Base-by-base conservation (phyloP, 1,140 invertebrate species). In the Phocides pigmalion region DNA sequence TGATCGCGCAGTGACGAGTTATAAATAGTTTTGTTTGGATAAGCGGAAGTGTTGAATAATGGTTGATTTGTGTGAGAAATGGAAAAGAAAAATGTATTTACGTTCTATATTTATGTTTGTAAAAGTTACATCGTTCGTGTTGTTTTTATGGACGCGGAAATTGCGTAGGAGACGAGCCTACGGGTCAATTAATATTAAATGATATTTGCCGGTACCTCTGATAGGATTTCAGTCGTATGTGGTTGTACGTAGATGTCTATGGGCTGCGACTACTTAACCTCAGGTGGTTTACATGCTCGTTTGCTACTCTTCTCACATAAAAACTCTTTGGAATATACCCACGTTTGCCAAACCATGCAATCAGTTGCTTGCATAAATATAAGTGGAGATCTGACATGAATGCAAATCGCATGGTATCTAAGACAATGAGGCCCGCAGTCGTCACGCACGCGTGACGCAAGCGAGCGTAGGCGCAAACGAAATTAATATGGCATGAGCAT, bases 391-490 rank as follows among this genome's bases (percentile, higher is more conserved):
- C 25, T 51, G 20, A 39, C 50, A n/a, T 32, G 56, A 56, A 54
- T 62, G 41, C 56, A 49, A 66, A 54, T 62, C 14, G 14, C 44
- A 53, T 61, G 15, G 14, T 41, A 56, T 19, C 11, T 28, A 54
- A 54, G 53, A 62, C 64, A 66, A 66, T 65, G 46, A 66, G 47
- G 22, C 15, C 12, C 25, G 39, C 28, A 12, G 49, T 62, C 58
- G 64, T 53, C 58, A 66, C 58, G 44, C 28, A 47, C 22, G 17
- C 12, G 19, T 47, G 25, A 62, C 41, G 41, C 64, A 59, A 62
- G 9, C 39, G n/a, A 25, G 14, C 54, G 54, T 41, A 42, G 54
- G 35, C 32, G 63, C 54, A 51, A 44, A 32, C 53, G 35, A 51
- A 49, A 49, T 49, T 49, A 49, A 15, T 49, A 49, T 8, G 22